Conservation (phyloP, 2,888 invertebrate species). For the Steromphala cineraria region DNA sequence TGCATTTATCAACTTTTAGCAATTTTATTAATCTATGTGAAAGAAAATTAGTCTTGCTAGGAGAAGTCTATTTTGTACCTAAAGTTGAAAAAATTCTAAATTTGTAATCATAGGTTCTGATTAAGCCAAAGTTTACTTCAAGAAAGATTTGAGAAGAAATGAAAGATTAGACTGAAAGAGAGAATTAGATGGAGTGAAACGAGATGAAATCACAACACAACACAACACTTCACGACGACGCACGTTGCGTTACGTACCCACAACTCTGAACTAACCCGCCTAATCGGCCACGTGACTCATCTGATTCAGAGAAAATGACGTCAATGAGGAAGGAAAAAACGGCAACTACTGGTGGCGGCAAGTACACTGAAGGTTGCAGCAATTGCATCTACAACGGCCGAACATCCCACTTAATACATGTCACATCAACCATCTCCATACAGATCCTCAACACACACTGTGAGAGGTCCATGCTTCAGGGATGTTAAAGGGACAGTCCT, state of each 20-base stretch:
- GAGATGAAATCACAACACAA: not conserved
- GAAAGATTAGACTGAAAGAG: constrained; percentile 16
- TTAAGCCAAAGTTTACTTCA: too few species aligned
- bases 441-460: too few species aligned
- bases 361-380: constrained; percentile 15
- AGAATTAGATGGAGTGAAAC: not conserved
- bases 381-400: constrained; percentile 13
- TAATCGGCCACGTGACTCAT: constrained; percentile 17
- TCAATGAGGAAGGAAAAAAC: not conserved
- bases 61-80: too few species aligned
- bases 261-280: not conserved
- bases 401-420: not conserved
- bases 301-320: constrained; percentile 16
- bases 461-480: too few species aligned
- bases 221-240: not conserved
- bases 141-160: not conserved
- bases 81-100: too few species aligned
- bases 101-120: too few species aligned
- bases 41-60: too few species aligned
- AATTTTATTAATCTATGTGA: too few species aligned
- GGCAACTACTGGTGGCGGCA: not conserved
- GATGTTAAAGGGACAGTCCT: too few species aligned
- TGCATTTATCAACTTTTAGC: too few species aligned
- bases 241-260: constrained; percentile 16
- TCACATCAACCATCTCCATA: not conserved